Evolutionary conservation across 2,888 invertebrate genomes (phyloP), one percentile per base, ranked within the genome.

Genomic region (Lepetodrilus schrolli): DNA sequence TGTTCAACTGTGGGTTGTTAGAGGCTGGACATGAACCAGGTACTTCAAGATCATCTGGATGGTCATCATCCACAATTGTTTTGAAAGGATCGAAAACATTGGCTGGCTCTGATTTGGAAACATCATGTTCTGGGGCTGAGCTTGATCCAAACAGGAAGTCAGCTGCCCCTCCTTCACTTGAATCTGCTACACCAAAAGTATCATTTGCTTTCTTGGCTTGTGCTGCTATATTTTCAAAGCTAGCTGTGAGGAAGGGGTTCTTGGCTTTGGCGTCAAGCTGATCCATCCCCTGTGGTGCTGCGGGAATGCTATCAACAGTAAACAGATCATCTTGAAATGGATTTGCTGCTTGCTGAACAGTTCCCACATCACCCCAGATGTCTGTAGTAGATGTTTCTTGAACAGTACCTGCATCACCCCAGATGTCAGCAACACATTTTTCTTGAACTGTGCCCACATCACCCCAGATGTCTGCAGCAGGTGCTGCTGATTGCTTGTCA

Each of bases 321-420:
- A 86, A 85, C 37, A 82, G 79, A 70, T 87, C 87, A 78, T 84
- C 85, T 68, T 86, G 83, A 74, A 87, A 87, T 49, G 87, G 87
- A 77, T 87, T 86, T 8, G 71, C 75, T 38, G 72, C 58, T 38
- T 69, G 72, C 13, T 70, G 23, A 0, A 70, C 23, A 26, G 50
- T 73, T 48, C 66, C 70, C 20, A 80, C 79, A 48, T 75, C 47
- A 26, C 74, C 73, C 66, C 73, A 66, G 34, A 50, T 36, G 36
- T 50, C 49, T n/a, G n/a, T n/a, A n/a, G n/a, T n/a, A n/a, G n/a
- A n/a, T n/a, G n/a, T n/a, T n/a, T n/a, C n/a, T n/a, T n/a, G n/a
- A n/a, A n/a, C n/a, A n/a, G n/a, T n/a, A n/a, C 10, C 66, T 34
- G 43, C 38, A 66, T 72, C 72, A 36, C 66, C 72, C 8, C 66